Conservation (phyloP, 1,140 invertebrate genomes). For the Bicyclus anynana region DNA sequence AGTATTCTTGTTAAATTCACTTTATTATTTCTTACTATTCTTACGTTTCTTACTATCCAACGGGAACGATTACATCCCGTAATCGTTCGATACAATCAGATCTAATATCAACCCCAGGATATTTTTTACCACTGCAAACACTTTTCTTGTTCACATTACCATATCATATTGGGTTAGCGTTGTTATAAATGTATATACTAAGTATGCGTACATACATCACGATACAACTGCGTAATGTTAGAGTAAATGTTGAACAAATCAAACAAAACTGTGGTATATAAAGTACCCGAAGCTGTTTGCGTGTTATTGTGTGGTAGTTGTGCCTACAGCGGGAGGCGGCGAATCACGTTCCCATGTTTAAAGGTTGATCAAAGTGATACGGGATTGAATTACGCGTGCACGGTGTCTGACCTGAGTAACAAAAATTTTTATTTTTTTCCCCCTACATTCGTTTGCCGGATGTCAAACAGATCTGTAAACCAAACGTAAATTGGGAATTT, state of each 20-base stretch:
- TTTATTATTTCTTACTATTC: no score
- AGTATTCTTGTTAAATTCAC: no score
- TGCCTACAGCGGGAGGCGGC: not conserved
- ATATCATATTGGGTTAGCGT: no score
- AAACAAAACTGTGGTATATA: not conserved
- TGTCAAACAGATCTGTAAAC: slow-evolving; percentile 66
- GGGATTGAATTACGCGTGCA: slow-evolving; percentile 58
- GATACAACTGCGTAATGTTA: not conserved
- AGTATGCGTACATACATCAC: no score
- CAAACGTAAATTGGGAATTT: slow-evolving; percentile 55
- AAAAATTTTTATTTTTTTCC: slow-evolving; percentile 45
- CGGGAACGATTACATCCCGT: no score
- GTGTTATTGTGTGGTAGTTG: not conserved
- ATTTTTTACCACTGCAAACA: no score
- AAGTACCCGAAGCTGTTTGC: not conserved
- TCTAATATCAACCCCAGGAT: no score
- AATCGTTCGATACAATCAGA: no score
- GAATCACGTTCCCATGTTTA: slow-evolving; percentile 32
- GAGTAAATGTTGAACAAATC: not conserved
- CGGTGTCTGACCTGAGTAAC: slow-evolving; percentile 30
- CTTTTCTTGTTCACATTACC: no score
- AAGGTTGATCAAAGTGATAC: slow-evolving; percentile 56
- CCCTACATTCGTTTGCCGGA: slow-evolving; percentile 55
- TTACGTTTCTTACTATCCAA: no score
- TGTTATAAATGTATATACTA: not conserved